Conservation (phyloP, 2,113 vertebrate genomes). For the Vombatus ursinus region DNA sequence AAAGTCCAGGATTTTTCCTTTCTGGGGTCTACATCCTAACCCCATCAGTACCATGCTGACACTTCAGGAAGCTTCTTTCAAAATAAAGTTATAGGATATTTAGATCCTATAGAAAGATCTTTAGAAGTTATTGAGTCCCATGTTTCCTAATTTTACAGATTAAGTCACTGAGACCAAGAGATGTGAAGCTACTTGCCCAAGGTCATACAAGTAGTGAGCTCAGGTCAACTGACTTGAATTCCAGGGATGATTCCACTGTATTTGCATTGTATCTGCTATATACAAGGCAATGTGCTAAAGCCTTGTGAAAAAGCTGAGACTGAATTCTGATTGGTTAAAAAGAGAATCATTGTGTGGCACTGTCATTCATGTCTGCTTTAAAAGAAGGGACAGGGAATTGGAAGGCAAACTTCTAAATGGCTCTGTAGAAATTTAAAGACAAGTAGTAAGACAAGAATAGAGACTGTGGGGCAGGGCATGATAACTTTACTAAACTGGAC, state of each 20-base stretch:
- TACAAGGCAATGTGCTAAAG: background rate
- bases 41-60: background rate
- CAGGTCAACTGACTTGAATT: background rate
- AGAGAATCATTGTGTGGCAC: background rate
- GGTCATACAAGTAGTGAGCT: background rate
- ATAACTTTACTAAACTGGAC: background rate
- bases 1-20: too few species aligned
- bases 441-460: background rate
- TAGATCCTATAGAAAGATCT: background rate
- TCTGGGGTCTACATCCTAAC: too few species aligned
- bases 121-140: background rate
- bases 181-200: background rate
- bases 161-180: background rate
- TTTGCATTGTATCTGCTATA: background rate
- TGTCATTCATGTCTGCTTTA: background rate
- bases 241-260: background rate
- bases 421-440: background rate
- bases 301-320: background rate
- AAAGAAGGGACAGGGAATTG: background rate
- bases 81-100: background rate
- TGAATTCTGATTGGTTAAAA: background rate
- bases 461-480: background rate
- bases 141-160: background rate
- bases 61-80: background rate
- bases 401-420: background rate